A percentile compares a stretch with the other conserved stretches of the same genome.
Evolutionary conservation across 2,888 invertebrate genomes (phyloP).

Genomic region (Nematopogon swammerdamellus): DNA sequence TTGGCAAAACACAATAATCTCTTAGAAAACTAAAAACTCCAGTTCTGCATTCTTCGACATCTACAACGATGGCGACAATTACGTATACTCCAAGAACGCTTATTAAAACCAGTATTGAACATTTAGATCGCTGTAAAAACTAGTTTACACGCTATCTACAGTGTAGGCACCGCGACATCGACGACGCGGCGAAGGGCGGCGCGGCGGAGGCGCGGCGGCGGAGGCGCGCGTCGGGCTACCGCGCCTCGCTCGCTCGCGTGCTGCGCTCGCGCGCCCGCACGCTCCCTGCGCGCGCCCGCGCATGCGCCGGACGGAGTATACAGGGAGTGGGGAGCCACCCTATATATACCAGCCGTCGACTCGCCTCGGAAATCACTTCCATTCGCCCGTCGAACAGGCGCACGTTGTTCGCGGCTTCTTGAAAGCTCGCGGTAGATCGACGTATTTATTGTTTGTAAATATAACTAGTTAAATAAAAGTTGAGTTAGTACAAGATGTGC

Average conservation of each 20-base stretch:
- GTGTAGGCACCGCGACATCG: too few relatives aligned
- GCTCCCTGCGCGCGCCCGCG: conserved; percentile 20
- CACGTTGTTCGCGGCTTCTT: conserved; percentile 7
- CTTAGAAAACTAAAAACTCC: too few relatives aligned
- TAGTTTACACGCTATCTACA: too few relatives aligned
- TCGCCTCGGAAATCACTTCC: conserved; percentile 37
- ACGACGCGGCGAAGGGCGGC: too few relatives aligned
- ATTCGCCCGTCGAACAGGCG: background rate
- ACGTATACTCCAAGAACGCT: too few relatives aligned
- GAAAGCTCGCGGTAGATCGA: conserved; percentile 14
- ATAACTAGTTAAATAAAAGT: conserved; percentile 14
- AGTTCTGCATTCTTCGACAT: too few relatives aligned
- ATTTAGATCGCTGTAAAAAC: too few relatives aligned
- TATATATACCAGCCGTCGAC: conserved; percentile 41
- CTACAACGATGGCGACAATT: too few relatives aligned
- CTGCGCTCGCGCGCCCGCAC: conserved; percentile 27
- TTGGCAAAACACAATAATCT: too few relatives aligned
- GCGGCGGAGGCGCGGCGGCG: background rate
- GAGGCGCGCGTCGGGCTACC: background rate
- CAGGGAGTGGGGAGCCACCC: background rate
- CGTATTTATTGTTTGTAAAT: background rate
- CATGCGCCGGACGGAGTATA: conserved; percentile 14
- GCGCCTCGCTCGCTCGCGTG: conserved; percentile 45
- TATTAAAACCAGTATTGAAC: too few relatives aligned
- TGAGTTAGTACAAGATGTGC: conserved; percentile 56